phyloP scores from a whole-genome alignment of 2,888 invertebrate species.

The Drosophila rubida region DNA sequence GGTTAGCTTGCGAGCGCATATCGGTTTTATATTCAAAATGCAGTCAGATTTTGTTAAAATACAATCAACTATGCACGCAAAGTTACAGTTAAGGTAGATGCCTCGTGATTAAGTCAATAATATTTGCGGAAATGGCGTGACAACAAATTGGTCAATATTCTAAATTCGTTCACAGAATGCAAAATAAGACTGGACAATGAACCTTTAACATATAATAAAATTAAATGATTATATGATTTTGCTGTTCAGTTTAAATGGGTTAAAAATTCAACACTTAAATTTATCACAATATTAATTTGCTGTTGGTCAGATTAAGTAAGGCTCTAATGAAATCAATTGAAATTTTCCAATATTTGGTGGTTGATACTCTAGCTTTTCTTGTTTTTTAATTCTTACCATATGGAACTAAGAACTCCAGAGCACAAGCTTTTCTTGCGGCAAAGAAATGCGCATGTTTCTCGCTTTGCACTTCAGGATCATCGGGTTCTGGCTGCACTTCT shows the following conservation, averaged over 20 bases:
- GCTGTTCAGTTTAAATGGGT: background rate
- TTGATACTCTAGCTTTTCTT: too few relatives aligned
- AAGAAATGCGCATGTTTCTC: conserved; percentile 45
- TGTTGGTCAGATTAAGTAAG: too few relatives aligned
- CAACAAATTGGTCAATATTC: conserved; percentile 30
- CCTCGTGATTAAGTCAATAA: conserved; percentile 6
- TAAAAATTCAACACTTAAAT: background rate
- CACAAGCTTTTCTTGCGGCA: conserved; percentile 41
- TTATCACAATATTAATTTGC: too few relatives aligned
- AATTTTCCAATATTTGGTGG: background rate
- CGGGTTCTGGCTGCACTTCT: conserved; percentile 38
- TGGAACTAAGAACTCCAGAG: conserved; percentile 54
- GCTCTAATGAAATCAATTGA: background rate
- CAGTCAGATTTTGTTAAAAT: background rate
- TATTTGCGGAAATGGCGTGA: conserved; percentile 45
- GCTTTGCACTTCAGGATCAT: conserved; percentile 51
- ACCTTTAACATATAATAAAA: background rate
- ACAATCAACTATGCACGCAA: background rate
- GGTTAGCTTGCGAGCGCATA: conserved; percentile 9
- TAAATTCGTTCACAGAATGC: conserved; percentile 29
- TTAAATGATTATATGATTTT: background rate
- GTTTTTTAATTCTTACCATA: conserved; percentile 41
- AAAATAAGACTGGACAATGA: conserved; percentile 14
- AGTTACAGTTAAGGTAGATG: conserved; percentile 38
- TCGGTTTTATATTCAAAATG: conserved; percentile 38